These are phyloP conservation scores for Suncus etruscus DNA, from an alignment of 2,113 vertebrate genomes.

Conservation along the genomic window DNA sequence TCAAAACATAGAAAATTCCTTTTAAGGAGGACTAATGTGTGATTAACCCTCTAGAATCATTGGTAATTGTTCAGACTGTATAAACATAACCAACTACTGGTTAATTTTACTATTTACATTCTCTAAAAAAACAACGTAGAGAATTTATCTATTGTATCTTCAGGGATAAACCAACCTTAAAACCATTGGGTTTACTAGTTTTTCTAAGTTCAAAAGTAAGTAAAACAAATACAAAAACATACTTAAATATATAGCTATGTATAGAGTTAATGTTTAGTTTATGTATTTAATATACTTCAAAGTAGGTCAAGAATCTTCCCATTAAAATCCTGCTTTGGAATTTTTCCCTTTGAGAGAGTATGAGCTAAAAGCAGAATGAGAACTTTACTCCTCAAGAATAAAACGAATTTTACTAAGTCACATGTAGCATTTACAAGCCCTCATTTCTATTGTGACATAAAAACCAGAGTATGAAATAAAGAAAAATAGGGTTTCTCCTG, in stretches of 20 bases:
- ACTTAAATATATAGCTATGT: neutral
- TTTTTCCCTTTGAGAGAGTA: neutral
- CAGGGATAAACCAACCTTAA: neutral
- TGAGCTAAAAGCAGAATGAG: constrained; percentile 1
- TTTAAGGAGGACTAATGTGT: neutral
- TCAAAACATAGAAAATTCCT: neutral
- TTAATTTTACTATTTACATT: neutral
- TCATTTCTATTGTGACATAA: neutral
- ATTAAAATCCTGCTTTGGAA: constrained; percentile 1
- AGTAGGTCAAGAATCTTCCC: neutral
- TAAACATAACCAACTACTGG: neutral
- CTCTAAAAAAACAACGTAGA: too few relatives aligned
- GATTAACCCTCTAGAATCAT: neutral
- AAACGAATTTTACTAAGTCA: neutral
- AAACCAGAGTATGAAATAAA: neutral
- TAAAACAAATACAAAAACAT: neutral
- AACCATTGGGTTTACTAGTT: neutral
- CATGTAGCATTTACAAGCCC: neutral
- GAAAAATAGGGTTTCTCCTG: neutral
- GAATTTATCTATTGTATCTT: neutral
- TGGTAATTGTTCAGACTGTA: neutral
- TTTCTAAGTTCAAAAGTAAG: neutral
- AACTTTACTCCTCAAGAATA: neutral
- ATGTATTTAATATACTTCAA: neutral
- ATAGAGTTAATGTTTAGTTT: neutral